phyloP scores from a whole-genome alignment of 2,797 vertebrate species.

The Anabacerthia variegaticeps region DNA sequence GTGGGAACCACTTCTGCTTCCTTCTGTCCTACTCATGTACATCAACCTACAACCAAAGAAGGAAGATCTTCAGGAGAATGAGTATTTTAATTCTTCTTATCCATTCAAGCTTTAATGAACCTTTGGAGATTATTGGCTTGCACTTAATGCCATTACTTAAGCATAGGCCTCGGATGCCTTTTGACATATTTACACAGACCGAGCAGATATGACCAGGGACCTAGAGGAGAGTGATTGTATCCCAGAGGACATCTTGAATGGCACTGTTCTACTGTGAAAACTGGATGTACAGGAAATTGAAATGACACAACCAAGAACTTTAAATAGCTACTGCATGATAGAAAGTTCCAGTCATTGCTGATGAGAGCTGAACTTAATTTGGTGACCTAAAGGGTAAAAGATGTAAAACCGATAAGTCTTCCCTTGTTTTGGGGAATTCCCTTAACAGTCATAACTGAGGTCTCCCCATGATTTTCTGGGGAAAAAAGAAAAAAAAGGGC shows the following conservation, averaged over 20 bases:
- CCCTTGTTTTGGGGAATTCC: neutral
- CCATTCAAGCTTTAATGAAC: neutral
- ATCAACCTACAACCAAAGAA: neutral
- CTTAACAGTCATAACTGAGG: neutral
- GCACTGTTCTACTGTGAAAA: neutral
- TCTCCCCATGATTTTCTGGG: neutral
- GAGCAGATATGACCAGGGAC: neutral
- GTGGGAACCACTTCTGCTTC: neutral
- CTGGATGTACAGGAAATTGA: neutral
- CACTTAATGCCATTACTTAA: neutral
- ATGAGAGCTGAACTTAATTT: neutral
- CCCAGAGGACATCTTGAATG: neutral
- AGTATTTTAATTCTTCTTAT: neutral
- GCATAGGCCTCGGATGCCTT: neutral
- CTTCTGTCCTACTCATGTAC: neutral
- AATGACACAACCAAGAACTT: neutral
- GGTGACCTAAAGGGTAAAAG: neutral
- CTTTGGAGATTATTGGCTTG: neutral
- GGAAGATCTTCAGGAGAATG: neutral
- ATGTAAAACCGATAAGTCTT: neutral
- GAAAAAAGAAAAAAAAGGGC: neutral
- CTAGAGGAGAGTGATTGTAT: neutral
- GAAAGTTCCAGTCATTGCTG: constrained; percentile 39
- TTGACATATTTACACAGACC: neutral
- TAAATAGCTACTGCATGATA: neutral